Base-by-base conservation (phyloP, 2,113 vertebrate genomes). In the Astur gentilis region DNA sequence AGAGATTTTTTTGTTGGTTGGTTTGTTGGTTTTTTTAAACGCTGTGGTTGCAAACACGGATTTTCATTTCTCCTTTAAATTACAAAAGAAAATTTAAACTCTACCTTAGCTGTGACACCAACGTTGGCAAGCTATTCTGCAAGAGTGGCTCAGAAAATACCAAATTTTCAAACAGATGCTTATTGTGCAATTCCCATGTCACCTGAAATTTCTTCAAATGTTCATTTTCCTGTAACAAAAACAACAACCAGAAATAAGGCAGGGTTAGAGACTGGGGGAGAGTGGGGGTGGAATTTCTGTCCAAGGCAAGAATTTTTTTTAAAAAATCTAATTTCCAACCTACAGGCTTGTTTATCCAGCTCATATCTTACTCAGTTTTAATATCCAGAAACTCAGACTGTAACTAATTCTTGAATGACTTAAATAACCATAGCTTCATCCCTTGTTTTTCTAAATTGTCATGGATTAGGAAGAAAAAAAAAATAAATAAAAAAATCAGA, bases 131-230 rank as follows among this genome's bases (percentile, higher is more conserved):
- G 97, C 98, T 99, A 97, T 98, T 99, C 98, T 99, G 99, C 89
- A 99, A 97, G 86, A 99, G 98, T 16, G 99, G 98, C 97, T 99
- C 99, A 49, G 99, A 99, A 98, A 99, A 99, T n/a, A 99, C 99
- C 96, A 99, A 97, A 91, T 99, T 99, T 98, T 99, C 99, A 98
- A 99, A 99, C 94, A 99, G 98, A 98, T 99, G 99, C 96, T 99
- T 99, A 97, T 99, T 99, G 97, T 99, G 99, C 96, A 99, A 98
- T 98, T 99, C 99, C 99, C 99, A 99, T 0, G 99, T 99, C 98
- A 99, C 99, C 97, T 99, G 99, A 98, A 99, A 99, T 98, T 99
- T 99, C 97, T 99, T 99, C 94, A 99, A 98, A 97, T 99, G 99
- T 94, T 99, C 99, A 18, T 99, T 99, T 98, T 99, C 99, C 99